Percentiles rank a stretch among this genome's conserved stretches.
Evolutionary conservation across 2,888 invertebrate genomes (phyloP).

Genomic region (Drosophila prostipennis): DNA sequence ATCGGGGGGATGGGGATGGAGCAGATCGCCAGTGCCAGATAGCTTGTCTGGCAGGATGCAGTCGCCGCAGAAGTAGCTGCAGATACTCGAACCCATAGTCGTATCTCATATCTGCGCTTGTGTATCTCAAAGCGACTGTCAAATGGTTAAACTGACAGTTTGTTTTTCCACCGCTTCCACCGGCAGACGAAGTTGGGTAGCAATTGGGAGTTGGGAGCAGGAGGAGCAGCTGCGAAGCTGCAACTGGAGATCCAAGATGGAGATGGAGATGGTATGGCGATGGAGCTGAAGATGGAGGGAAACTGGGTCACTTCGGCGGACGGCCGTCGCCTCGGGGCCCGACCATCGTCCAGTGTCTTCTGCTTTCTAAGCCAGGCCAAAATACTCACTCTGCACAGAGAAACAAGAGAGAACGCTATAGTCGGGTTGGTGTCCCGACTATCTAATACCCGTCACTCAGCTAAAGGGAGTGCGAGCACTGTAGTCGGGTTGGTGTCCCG

Average conservation of each 20-base stretch:
- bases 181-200: constrained; percentile 29
- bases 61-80: constrained; percentile 34
- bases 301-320: constrained; percentile 71
- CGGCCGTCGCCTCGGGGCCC: constrained; percentile 48
- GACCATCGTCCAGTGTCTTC: constrained; percentile 59
- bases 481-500: too few relatives aligned
- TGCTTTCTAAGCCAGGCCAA: constrained; percentile 69
- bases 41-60: constrained; percentile 50
- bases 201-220: constrained; percentile 14
- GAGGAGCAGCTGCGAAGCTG: constrained; percentile 5
- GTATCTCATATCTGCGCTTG: constrained; percentile 76
- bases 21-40: constrained; percentile 48
- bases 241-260: constrained; percentile 21
- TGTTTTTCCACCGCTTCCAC: constrained; percentile 47
- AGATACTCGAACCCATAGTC: constrained; percentile 43
- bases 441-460: too few relatives aligned
- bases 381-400: constrained; percentile 38
- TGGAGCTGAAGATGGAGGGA: constrained; percentile 40
- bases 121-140: constrained; percentile 80
- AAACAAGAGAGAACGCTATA: too few relatives aligned
- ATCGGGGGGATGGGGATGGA: background rate
- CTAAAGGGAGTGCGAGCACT: too few relatives aligned
- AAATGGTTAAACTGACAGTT: constrained; percentile 79
- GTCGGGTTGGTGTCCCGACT: too few relatives aligned
- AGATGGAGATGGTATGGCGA: constrained; percentile 42